Percentiles rank a stretch among this genome's conserved stretches.
Evolutionary conservation across 1,140 invertebrate genomes (phyloP).

Genomic region (Physella acuta): DNA sequence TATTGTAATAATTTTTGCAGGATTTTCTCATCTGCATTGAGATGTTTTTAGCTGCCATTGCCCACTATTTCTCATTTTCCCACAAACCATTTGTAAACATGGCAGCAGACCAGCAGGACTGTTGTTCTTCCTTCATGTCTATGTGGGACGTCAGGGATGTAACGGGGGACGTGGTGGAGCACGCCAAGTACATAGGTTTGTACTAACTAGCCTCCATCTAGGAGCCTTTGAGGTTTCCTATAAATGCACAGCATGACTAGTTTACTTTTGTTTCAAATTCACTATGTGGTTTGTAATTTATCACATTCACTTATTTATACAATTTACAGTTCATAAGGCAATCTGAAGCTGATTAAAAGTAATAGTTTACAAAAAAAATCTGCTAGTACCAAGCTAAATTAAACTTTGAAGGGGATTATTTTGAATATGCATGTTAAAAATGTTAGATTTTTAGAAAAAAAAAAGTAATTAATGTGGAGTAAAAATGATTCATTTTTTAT

Average conservation of each 20-base stretch:
- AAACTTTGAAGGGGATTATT: background rate
- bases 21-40: constrained; percentile 96
- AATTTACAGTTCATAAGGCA: too few species aligned
- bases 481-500: background rate
- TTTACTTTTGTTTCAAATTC: too few species aligned
- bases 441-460: background rate
- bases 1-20: constrained; percentile 60
- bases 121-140: constrained; percentile 66
- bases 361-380: background rate
- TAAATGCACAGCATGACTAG: too few species aligned
- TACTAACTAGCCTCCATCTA: too few species aligned
- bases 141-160: constrained; percentile 97
- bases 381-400: background rate
- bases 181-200: constrained; percentile 77
- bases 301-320: background rate
- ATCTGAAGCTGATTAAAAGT: background rate
- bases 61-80: constrained; percentile 93
- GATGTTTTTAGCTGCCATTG: constrained; percentile 94
- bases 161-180: constrained; percentile 85
- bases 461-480: background rate
- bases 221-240: too few species aligned
- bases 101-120: constrained; percentile 38
- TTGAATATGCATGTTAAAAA: background rate
- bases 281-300: too few species aligned
- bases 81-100: constrained; percentile 74